These are phyloP conservation scores for Boleophthalmus pectinirostris DNA, from an alignment of 2,113 vertebrate genomes.

Conservation along the genomic window DNA sequence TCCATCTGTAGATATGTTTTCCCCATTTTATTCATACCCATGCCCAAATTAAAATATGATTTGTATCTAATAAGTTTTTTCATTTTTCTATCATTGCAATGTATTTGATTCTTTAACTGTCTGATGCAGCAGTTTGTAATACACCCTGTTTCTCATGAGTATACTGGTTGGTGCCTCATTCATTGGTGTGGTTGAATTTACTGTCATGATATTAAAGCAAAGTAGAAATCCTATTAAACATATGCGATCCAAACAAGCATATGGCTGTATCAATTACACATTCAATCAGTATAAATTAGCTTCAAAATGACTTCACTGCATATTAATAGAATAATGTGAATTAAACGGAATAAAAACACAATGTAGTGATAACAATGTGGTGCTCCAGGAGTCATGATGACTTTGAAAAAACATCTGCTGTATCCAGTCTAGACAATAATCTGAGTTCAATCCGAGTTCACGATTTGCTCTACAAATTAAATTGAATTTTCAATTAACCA, in stretches of 20 bases:
- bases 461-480: neutral
- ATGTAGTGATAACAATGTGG: neutral
- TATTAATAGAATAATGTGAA: neutral
- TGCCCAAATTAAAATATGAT: too few species aligned
- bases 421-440: neutral
- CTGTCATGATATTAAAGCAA: neutral
- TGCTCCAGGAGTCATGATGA: neutral
- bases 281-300: neutral
- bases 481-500: neutral
- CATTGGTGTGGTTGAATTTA: neutral
- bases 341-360: neutral
- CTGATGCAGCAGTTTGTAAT: neutral
- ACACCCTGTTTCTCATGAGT: neutral
- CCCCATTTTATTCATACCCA: too few species aligned
- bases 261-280: too few species aligned
- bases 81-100: neutral
- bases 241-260: neutral
- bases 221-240: neutral
- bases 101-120: neutral
- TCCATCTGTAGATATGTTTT: neutral
- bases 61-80: neutral
- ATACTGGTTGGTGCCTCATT: neutral
- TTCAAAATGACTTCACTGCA: neutral
- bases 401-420: neutral
- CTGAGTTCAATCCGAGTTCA: conserved; percentile 1